Conservation (phyloP, 2,888 invertebrate genomes). For the Dasysyrphus tricinctus region DNA sequence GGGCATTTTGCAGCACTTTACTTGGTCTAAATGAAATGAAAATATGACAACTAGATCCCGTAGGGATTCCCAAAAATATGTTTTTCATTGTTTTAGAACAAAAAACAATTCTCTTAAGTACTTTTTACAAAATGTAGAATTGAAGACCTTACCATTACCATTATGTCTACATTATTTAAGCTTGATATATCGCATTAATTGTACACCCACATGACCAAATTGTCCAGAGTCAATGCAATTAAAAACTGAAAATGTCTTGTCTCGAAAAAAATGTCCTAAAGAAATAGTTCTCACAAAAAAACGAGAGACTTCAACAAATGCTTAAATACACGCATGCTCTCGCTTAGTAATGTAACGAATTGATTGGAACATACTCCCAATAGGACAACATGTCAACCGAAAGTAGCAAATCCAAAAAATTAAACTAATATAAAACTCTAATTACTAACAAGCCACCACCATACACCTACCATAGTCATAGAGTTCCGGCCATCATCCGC, state of each 20-base stretch:
- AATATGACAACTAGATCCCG: too few species aligned
- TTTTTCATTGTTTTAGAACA: too few species aligned
- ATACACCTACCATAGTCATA: slow-evolving; percentile 33
- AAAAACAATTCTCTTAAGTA: too few species aligned
- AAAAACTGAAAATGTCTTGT: too few species aligned
- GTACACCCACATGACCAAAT: background rate
- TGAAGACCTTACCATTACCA: too few species aligned
- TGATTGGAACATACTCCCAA: slow-evolving; percentile 55
- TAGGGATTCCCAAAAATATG: too few species aligned
- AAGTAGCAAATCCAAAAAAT: slow-evolving; percentile 44
- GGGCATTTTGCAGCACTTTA: too few species aligned
- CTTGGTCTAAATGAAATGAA: too few species aligned
- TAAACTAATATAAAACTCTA: slow-evolving; percentile 58
- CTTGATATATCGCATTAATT: too few species aligned
- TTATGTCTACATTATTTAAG: too few species aligned
- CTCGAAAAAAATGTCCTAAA: background rate
- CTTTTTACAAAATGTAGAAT: too few species aligned
- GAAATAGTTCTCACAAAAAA: background rate
- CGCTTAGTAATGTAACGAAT: slow-evolving; percentile 34
- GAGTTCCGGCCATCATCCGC: slow-evolving; percentile 38
- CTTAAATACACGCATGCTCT: background rate
- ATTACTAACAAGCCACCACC: slow-evolving; percentile 44
- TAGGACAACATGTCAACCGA: slow-evolving; percentile 43
- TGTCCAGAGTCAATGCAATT: background rate
- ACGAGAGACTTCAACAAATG: background rate